Percentiles rank a stretch among this genome's conserved stretches.
phyloP scores from a whole-genome alignment of 2,888 invertebrate genomes.

The Brachynemurus nebulosus region DNA sequence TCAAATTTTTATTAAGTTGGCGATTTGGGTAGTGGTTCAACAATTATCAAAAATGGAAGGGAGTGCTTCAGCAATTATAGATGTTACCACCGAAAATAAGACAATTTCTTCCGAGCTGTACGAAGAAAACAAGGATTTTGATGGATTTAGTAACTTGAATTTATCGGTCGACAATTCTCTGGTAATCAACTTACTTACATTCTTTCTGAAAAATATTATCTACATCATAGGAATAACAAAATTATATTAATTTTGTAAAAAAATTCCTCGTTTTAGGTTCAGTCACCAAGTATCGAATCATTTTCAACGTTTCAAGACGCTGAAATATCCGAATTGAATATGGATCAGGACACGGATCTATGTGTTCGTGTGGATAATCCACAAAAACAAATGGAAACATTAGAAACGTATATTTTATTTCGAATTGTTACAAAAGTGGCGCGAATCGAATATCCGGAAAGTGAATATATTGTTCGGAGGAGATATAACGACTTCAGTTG shows the following conservation, averaged over 20 bases:
- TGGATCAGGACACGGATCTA: slow-evolving; percentile 41
- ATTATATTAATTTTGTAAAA: too few species aligned
- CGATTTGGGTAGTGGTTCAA: too few species aligned
- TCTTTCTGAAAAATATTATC: background rate
- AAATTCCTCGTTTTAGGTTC: slow-evolving; percentile 32
- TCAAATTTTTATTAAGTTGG: too few species aligned
- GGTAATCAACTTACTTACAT: slow-evolving; percentile 19
- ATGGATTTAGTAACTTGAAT: slow-evolving; percentile 27
- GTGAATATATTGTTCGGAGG: slow-evolving; percentile 48
- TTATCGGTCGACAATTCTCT: slow-evolving; percentile 28
- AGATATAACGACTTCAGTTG: slow-evolving; percentile 61
- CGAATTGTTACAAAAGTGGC: slow-evolving; percentile 52
- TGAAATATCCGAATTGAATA: slow-evolving; percentile 38
- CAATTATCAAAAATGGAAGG: slow-evolving; percentile 13
- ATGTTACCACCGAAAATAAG: slow-evolving; percentile 32
- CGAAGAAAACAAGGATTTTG: slow-evolving; percentile 26
- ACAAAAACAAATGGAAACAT: slow-evolving; percentile 53
- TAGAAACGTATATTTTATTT: slow-evolving; percentile 59
- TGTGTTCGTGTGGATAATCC: slow-evolving; percentile 56
- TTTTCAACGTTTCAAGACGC: slow-evolving; percentile 44
- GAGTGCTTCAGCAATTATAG: slow-evolving; percentile 29
- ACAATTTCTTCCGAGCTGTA: slow-evolving; percentile 27
- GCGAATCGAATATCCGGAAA: slow-evolving; percentile 45
- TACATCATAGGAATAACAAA: slow-evolving; percentile 5
- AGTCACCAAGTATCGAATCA: slow-evolving; percentile 43